Evolutionary conservation across 2,888 invertebrate species (phyloP).

Genomic region (Campoplex capitator): DNA sequence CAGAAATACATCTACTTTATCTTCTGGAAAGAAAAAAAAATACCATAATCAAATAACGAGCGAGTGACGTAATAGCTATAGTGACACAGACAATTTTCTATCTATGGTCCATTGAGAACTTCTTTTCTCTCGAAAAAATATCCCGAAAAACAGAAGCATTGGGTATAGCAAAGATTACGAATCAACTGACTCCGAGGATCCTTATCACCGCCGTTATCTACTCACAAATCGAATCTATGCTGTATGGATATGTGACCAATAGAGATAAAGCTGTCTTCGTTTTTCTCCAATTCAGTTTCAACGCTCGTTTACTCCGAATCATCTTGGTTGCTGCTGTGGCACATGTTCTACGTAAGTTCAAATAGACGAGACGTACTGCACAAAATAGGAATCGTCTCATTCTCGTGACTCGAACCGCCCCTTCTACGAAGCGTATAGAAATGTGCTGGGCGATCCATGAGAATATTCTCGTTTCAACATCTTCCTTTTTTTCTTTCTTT

Average conservation of each 20-base stretch:
- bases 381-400: constrained; percentile 59
- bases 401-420: constrained; percentile 19
- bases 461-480: constrained; percentile 49
- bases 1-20: neutral
- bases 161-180: constrained; percentile 26
- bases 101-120: neutral
- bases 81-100: neutral
- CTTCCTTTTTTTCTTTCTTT: constrained; percentile 16
- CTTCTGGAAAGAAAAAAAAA: constrained; percentile 8
- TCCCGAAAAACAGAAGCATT: constrained; percentile 45
- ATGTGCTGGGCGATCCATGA: constrained; percentile 43
- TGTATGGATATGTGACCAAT: constrained; percentile 8
- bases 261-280: constrained; percentile 14
- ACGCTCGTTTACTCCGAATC: constrained; percentile 65
- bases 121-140: constrained; percentile 3
- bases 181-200: constrained; percentile 45
- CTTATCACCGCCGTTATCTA: constrained; percentile 49
- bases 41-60: neutral
- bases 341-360: constrained; percentile 23
- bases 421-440: constrained; percentile 32
- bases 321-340: constrained; percentile 31
- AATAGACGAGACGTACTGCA: constrained; percentile 52
- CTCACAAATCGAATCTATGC: constrained; percentile 35
- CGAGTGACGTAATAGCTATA: neutral
- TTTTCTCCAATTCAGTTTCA: constrained; percentile 61